Base-by-base conservation (phyloP, 2,888 invertebrate species). In the Cryptus armator region DNA sequence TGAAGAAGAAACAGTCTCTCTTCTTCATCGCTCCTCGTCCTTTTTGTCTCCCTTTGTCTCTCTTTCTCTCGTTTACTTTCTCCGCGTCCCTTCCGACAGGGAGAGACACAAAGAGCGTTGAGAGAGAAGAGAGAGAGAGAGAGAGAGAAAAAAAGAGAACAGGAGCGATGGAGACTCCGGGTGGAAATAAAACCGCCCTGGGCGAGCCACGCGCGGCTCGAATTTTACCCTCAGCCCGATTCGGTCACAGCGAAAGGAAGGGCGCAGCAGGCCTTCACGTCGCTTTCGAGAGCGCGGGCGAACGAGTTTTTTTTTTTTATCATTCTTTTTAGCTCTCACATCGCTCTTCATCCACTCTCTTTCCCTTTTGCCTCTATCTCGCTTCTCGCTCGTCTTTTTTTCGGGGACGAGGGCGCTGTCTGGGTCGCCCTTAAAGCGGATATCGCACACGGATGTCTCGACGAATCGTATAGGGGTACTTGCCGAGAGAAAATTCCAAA, bases 351-450 rank as follows among this genome's bases (percentile, higher is more conserved):
- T 74, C 67, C 53, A 79, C 74, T 82, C 74, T 82, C 74, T 70
- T 75, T 82, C 75, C 67, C 76, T 79, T 66, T 51, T 3, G 16
- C 24, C 48, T 56, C 46, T 53, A 32, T 43, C 79, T 76, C 71
- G 32, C 19, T 76, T 74, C 24, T 56, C 43, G 85, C 80, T 76
- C 72, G 51, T 29, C 37, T 74, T 67, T 74, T 80, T 66, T 62
- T 68, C 46, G 32, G 62, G 67, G 66, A 79, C 80, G 85, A 80
- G 84, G 86, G 86, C 83, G 84, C 89, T 89, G 90, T 89, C 89
- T 90, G 90, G 90, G 90, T 90, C 89, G 89, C 86, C 86, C 87
- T 90, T 90, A 89, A 90, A 90, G 90, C 85, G 87, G 90, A 89
- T 89, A 88, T 89, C 81, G 88, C 87, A 88, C 88, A 83, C 87